A percentile compares a stretch with the other conserved stretches of the same genome.
These are phyloP conservation scores for Tineola bisselliella DNA, from an alignment of 2,888 invertebrate species.

Conservation along the genomic window DNA sequence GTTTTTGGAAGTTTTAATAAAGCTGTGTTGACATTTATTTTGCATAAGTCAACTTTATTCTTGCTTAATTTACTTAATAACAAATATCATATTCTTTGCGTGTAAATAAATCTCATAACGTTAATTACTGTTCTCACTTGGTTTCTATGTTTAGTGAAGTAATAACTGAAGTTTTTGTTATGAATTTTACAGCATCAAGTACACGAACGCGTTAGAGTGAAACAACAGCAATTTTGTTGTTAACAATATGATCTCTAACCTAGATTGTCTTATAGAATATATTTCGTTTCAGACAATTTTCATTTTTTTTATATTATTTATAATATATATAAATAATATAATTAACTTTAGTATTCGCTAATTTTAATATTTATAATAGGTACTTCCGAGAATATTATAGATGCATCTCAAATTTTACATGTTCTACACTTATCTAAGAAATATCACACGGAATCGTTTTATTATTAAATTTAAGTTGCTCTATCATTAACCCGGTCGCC, in stretches of 20 bases:
- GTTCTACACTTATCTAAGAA: too few species aligned
- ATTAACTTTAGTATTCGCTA: too few species aligned
- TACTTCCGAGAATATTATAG: too few species aligned
- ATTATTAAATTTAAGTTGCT: constrained; percentile 7
- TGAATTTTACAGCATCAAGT: too few species aligned
- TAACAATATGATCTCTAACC: background rate
- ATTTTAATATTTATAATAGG: too few species aligned
- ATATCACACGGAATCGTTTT: background rate
- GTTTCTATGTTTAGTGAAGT: too few species aligned
- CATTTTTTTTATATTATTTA: too few species aligned
- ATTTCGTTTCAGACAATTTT: background rate
- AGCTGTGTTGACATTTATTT: constrained; percentile 8
- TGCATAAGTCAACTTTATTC: constrained; percentile 3
- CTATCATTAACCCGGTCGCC: constrained; percentile 2
- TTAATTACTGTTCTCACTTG: background rate
- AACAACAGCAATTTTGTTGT: background rate
- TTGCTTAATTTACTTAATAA: background rate
- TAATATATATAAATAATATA: too few species aligned
- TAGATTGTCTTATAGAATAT: background rate
- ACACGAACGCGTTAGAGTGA: too few species aligned
- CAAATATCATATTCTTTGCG: background rate
- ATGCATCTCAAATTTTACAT: too few species aligned
- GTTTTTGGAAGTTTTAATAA: constrained; percentile 1
- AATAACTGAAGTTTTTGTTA: too few species aligned
- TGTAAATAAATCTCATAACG: background rate